phyloP scores from a whole-genome alignment of 2,888 invertebrate genomes.

The Ctenicera cuprea region DNA sequence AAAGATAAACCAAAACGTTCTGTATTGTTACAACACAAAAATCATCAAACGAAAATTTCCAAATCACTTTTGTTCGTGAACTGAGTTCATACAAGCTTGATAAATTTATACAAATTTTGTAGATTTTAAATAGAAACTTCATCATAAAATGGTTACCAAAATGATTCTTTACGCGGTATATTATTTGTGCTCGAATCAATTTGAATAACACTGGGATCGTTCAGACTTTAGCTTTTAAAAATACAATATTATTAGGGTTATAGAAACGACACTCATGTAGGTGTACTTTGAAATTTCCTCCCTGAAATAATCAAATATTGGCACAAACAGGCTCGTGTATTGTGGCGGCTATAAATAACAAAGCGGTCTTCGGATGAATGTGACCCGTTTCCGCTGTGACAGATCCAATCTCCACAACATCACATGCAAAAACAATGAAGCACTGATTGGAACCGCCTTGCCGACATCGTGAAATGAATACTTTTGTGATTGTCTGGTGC shows the following conservation, averaged over 20 bases:
- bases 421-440: conserved; percentile 65
- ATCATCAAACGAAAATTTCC: too few species aligned
- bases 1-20: too few species aligned
- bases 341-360: conserved; percentile 45
- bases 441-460: conserved; percentile 61
- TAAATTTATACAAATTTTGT: too few species aligned
- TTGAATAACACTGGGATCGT: too few species aligned
- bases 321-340: conserved; percentile 34
- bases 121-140: too few species aligned
- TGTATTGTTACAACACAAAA: too few species aligned
- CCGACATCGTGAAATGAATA: conserved; percentile 44
- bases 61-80: too few species aligned
- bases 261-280: conserved; percentile 1
- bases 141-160: too few species aligned
- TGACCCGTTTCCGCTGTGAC: conserved; percentile 64
- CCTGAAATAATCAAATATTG: conserved; percentile 41
- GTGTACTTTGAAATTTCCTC: conserved; percentile 16
- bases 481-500: conserved; percentile 37
- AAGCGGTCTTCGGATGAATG: conserved; percentile 58
- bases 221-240: too few species aligned
- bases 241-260: conserved; percentile 13
- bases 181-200: too few species aligned
- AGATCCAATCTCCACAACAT: conserved; percentile 64
- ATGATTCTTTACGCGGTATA: too few species aligned
- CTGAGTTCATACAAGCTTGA: too few species aligned